phyloP scores from a whole-genome alignment of 2,113 vertebrate genomes.

The Tapirus terrestris region DNA sequence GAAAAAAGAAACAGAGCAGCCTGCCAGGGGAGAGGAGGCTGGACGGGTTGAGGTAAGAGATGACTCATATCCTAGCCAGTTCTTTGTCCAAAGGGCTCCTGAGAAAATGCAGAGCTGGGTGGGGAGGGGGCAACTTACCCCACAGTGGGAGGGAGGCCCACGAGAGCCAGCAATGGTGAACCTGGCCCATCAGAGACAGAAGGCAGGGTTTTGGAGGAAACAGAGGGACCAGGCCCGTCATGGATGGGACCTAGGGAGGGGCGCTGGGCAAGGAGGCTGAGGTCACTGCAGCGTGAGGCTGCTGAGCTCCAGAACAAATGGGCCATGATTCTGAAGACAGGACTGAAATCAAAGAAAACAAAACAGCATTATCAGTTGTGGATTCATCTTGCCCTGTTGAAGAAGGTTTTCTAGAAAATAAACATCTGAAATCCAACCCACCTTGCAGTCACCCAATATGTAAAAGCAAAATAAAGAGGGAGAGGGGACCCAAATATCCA shows the following conservation, averaged over 20 bases:
- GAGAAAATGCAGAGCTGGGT: not conserved
- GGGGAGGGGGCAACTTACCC: too few relatives aligned
- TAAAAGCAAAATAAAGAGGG: not conserved
- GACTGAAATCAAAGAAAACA: not conserved
- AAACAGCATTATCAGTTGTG: not conserved
- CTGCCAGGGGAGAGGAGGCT: not conserved
- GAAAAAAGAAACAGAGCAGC: not conserved
- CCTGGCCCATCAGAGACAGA: not conserved
- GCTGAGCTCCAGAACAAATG: too few relatives aligned
- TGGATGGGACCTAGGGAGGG: not conserved
- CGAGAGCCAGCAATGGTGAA: not conserved
- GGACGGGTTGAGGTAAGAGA: not conserved
- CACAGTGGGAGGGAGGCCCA: not conserved
- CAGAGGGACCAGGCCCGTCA: not conserved
- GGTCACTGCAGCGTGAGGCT: not conserved
- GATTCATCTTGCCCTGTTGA: not conserved
- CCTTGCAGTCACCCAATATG: not conserved
- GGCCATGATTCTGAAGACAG: not conserved
- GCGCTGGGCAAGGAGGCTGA: not conserved
- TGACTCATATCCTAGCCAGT: fast-evolving
- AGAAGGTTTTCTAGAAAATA: not conserved
- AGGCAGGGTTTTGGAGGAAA: not conserved
- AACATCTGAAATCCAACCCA: not conserved
- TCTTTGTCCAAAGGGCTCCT: not conserved
- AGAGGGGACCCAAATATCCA: not conserved